Base-by-base conservation (phyloP, 2,113 vertebrate genomes). In the Onychostoma macrolepis region DNA sequence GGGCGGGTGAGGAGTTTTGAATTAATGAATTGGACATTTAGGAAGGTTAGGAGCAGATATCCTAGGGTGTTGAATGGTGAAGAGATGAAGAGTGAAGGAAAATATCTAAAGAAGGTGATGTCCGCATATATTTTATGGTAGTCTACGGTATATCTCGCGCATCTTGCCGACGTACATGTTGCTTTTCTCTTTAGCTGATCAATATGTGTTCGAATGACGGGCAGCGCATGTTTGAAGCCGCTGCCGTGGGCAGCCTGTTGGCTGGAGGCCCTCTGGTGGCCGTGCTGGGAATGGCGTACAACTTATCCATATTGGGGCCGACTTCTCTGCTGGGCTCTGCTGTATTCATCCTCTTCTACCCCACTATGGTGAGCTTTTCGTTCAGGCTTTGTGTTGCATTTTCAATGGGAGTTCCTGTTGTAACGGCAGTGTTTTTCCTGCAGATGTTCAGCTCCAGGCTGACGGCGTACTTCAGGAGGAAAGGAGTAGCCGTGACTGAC, bases 371-470 rank as follows among this genome's bases (percentile, higher is more conserved):
- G 91, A 96, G 96, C 93, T 84, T 28, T 6, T 50, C n/a, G 1
- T 41, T 36, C 28, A 65, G 11, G 75, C 15, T 53, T 41, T 2
- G 80, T 50, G 21, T n/a, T 28, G 9, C 1, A 2, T 13, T 79
- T 2, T 33, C 75, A 3, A 0, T 28, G 10, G 43, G 21, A 36
- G 43, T 36, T 15, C 11, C 12, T 10, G 58, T 41, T 50, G 45
- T 81, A 41, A 48, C 13, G 5, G 10, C 13, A 8, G 19, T 77
- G 28, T 12, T 28, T 24, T n/a, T 80, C 2, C 28, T 24, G 53
- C 91, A 99, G 97, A 98, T 99, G 97, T 96, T 99, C 89, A 96
- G 96, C 17, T 98, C 97, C 0, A 96, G 97, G 58, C 92, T 98
- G 88, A 98, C 97, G 0, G 97, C 96, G 6, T 97, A 96, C 93